A percentile compares a stretch with the other conserved stretches of the same genome.
These are phyloP conservation scores for Bergia puertoricense DNA, from an alignment of 92 coral and sea anemone species.

Conservation along the genomic window DNA sequence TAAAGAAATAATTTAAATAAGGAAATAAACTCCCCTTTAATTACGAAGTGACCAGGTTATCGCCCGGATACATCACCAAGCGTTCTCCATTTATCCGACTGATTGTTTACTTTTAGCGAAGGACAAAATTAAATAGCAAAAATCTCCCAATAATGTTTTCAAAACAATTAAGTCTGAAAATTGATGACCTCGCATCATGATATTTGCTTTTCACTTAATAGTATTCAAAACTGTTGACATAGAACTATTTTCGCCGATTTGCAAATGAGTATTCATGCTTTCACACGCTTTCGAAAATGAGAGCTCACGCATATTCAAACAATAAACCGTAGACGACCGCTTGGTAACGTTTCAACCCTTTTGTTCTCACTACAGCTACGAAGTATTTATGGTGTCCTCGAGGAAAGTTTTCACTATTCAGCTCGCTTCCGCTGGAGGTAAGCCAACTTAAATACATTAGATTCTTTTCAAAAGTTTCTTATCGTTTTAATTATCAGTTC, in stretches of 20 bases:
- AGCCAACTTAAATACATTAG: neutral
- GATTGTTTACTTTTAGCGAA: neutral
- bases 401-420: neutral
- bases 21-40: neutral
- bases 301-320: too few relatives aligned
- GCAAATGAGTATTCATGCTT: neutral
- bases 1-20: neutral
- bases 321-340: neutral
- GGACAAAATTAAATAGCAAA: too few relatives aligned
- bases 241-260: neutral
- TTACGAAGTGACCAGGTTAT: neutral
- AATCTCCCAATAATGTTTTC: neutral
- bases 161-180: neutral
- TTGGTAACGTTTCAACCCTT: neutral
- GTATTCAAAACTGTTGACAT: slow-evolving; percentile 1
- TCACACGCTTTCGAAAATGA: neutral
- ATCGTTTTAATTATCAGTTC: neutral
- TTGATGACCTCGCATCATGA: neutral
- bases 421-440: neutral
- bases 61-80: neutral
- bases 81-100: neutral
- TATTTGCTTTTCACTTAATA: neutral
- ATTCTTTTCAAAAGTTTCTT: neutral
- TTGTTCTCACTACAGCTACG: neutral
- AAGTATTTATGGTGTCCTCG: neutral